Percentiles rank a stretch among this genome's conserved stretches.
These are phyloP conservation scores for Motacilla tschutschensis DNA, from an alignment of 2,113 vertebrate genomes.

Conservation along the genomic window DNA sequence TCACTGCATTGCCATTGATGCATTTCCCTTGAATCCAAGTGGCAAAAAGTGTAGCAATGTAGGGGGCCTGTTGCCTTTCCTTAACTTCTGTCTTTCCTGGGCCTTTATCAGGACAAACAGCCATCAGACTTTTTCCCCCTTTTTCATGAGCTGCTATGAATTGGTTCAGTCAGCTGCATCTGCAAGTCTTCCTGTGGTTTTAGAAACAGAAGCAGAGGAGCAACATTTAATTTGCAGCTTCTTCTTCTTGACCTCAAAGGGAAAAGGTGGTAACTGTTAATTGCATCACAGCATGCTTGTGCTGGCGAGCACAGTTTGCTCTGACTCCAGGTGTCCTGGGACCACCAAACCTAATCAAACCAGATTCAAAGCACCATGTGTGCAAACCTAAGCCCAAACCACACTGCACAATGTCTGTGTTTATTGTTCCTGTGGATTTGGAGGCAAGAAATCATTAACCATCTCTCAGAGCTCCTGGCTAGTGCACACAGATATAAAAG, in stretches of 20 bases:
- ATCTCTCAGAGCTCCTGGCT: background rate
- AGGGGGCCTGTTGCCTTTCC: background rate
- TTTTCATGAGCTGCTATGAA: background rate
- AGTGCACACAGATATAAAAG: background rate
- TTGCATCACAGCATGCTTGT: background rate
- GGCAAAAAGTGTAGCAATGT: background rate
- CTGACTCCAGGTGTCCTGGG: background rate
- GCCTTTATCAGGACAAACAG: background rate
- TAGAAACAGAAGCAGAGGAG: background rate
- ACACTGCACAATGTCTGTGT: background rate
- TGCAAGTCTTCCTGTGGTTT: conserved; percentile 37
- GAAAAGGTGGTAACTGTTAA: background rate
- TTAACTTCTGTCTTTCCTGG: background rate
- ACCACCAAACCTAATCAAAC: background rate
- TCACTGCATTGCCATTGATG: background rate
- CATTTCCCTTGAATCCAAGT: background rate
- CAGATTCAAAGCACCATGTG: background rate
- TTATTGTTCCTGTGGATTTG: background rate
- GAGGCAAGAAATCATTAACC: background rate
- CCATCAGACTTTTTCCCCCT: background rate
- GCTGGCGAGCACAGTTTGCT: background rate
- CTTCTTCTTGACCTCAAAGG: background rate
- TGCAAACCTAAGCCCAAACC: background rate
- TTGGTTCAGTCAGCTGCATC: background rate
- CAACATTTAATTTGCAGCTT: conserved; percentile 27